These are phyloP conservation scores for Brachystomella parvula DNA, from an alignment of 1,140 invertebrate species.

Conservation along the genomic window DNA sequence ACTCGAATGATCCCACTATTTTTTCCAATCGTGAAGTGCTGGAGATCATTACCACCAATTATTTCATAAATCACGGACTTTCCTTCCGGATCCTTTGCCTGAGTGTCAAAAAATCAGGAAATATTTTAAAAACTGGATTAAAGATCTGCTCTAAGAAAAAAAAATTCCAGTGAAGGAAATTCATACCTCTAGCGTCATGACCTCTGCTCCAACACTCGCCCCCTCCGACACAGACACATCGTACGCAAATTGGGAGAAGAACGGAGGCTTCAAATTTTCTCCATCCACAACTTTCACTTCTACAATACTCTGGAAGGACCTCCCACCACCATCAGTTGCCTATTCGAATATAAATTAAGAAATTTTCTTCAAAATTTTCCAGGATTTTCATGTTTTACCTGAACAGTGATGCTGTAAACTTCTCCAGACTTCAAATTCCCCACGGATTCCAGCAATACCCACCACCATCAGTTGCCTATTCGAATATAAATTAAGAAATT, in stretches of 20 bases:
- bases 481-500: constrained; percentile 22
- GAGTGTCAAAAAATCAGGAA: constrained; percentile 16
- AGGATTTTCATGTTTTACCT: too few relatives aligned
- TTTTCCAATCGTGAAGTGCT: constrained; percentile 73
- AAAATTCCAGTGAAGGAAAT: not conserved
- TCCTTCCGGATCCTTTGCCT: constrained; percentile 80
- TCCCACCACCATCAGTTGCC: constrained; percentile 47
- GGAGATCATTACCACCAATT: constrained; percentile 71
- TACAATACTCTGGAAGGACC: constrained; percentile 62
- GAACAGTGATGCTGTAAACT: constrained; percentile 77
- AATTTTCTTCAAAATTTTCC: too few relatives aligned
- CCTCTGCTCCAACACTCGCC: constrained; percentile 72
- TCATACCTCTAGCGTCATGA: constrained; percentile 57
- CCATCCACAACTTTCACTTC: constrained; percentile 71
- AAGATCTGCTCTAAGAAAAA: not conserved
- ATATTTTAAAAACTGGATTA: not conserved
- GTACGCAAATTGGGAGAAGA: constrained; percentile 68
- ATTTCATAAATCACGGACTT: constrained; percentile 77
- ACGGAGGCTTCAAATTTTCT: constrained; percentile 73
- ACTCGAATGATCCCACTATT: constrained; percentile 73
- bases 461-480: constrained; percentile 48
- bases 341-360: constrained; percentile 36
- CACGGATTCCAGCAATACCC: constrained; percentile 56
- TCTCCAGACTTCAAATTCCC: constrained; percentile 73
- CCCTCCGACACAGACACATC: constrained; percentile 80